Percentiles rank a stretch among this genome's conserved stretches.
Evolutionary conservation across 2,797 vertebrate species (phyloP).

Genomic region (Mus caroli): DNA sequence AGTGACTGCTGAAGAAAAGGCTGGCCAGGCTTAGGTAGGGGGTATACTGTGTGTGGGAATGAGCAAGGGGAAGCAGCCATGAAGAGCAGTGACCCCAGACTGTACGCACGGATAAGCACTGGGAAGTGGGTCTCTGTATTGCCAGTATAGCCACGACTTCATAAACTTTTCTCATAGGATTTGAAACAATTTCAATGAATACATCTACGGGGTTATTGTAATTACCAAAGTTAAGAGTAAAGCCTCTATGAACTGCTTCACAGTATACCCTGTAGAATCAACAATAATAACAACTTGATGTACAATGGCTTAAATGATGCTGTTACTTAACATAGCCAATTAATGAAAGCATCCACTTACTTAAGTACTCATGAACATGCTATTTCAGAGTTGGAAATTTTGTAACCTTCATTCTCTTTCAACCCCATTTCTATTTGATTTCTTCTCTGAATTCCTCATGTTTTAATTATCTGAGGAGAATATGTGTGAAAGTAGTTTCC

Average conservation of each 20-base stretch:
- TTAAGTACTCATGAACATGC: constrained; percentile 52
- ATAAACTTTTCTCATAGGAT: background rate
- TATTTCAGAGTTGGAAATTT: constrained; percentile 35
- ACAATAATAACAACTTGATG: background rate
- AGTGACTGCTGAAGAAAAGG: background rate
- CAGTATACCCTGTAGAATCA: background rate
- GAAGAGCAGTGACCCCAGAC: background rate
- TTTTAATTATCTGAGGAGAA: constrained; percentile 26
- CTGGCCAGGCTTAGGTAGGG: no score
- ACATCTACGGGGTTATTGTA: background rate
- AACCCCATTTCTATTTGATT: constrained; percentile 60
- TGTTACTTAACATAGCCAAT: background rate
- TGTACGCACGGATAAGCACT: background rate
- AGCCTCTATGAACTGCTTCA: background rate
- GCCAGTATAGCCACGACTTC: background rate
- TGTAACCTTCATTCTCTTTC: background rate
- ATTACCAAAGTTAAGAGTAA: constrained; percentile 14
- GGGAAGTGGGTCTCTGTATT: no score
- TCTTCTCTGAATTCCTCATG: constrained; percentile 28
- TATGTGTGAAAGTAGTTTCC: constrained; percentile 17
- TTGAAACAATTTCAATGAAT: constrained; percentile 20
- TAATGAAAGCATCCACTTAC: background rate
- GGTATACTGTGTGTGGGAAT: background rate
- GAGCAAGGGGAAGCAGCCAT: background rate
- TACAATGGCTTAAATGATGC: background rate